Evolutionary conservation across 2,797 vertebrate species (phyloP).

Genomic region (Phataginus tricuspis): DNA sequence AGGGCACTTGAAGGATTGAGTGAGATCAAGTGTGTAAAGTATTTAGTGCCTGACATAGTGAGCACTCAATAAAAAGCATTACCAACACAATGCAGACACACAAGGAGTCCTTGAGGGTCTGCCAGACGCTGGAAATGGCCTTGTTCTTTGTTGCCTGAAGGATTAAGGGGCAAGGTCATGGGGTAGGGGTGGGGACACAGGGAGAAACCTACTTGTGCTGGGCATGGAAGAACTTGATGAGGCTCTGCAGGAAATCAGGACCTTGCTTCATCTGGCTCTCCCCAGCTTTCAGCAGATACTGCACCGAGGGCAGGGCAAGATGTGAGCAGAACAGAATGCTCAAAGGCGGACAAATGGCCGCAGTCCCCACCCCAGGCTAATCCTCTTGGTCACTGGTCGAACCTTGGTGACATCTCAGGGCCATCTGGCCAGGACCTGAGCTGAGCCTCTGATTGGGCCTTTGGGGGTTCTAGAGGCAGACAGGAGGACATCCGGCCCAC

Average conservation of each 20-base stretch:
- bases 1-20: not conserved
- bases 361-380: not conserved
- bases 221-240: constrained; percentile 98
- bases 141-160: not conserved
- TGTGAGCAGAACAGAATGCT: not conserved
- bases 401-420: not conserved
- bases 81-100: not conserved
- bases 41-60: not conserved
- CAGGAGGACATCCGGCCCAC: not conserved
- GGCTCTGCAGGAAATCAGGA: constrained; percentile 97
- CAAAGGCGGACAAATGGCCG: not conserved
- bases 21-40: not conserved
- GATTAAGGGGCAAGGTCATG: not conserved
- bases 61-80: not conserved
- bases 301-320: constrained; percentile 25
- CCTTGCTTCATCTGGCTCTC: constrained; percentile 96
- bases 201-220: constrained; percentile 94
- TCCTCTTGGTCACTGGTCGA: not conserved
- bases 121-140: not conserved
- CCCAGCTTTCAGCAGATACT: constrained; percentile 97
- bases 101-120: not conserved
- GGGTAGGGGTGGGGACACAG: fast-evolving
- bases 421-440: not conserved
- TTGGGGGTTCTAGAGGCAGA: not conserved
- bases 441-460: not conserved